phyloP scores from a whole-genome alignment of 2,113 vertebrate genomes.

The Aegypius monachus region DNA sequence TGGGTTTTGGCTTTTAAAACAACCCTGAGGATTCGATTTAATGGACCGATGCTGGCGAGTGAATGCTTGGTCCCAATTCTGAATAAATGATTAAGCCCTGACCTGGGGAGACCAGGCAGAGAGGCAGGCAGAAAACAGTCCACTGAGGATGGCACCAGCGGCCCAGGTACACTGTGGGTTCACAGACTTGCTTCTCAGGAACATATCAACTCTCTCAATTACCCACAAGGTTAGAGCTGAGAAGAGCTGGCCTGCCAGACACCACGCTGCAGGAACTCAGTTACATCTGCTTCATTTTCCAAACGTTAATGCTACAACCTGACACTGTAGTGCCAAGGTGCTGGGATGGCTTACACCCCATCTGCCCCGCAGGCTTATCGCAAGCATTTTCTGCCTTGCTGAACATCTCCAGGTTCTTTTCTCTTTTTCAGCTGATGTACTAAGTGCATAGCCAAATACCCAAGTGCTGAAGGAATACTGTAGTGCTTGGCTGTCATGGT shows the following conservation, averaged over 20 bases:
- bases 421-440: neutral
- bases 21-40: neutral
- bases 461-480: neutral
- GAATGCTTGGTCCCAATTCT: neutral
- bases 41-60: neutral
- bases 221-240: neutral
- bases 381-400: neutral
- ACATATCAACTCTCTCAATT: neutral
- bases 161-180: neutral
- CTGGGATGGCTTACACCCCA: neutral
- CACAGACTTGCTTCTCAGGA: neutral
- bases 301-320: accelerated
- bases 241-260: neutral
- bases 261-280: neutral
- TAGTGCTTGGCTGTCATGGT: neutral
- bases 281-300: neutral
- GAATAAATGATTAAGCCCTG: neutral
- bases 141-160: neutral
- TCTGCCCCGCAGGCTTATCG: neutral
- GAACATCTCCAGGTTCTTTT: neutral
- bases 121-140: neutral
- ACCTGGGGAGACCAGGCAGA: neutral
- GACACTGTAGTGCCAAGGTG: neutral
- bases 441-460: neutral
- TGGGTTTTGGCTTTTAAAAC: neutral